Percentiles rank a stretch among this genome's conserved stretches.
Evolutionary conservation across 64 coral and sea anemone species (phyloP).

Genomic region (Anthopleura sola): DNA sequence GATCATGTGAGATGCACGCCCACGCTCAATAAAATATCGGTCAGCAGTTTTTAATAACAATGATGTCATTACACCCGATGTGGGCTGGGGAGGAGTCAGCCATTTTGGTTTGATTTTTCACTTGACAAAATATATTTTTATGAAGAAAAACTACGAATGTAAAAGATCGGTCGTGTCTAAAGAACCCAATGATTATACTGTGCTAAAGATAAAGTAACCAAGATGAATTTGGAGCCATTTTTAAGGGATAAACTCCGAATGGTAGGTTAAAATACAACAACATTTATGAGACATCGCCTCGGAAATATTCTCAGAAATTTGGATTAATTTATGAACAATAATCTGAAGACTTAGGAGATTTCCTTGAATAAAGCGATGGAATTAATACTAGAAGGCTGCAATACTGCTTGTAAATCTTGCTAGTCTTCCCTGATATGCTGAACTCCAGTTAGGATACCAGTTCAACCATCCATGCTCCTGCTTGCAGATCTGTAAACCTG

Average conservation of each 20-base stretch:
- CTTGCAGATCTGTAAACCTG: too few relatives aligned
- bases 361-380: neutral
- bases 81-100: neutral
- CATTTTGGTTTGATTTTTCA: constrained; percentile 16
- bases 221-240: constrained; percentile 49
- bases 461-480: too few relatives aligned
- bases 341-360: neutral
- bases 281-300: neutral
- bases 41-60: neutral
- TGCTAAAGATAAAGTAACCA: neutral
- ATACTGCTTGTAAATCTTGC: too few relatives aligned
- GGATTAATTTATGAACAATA: neutral
- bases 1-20: neutral
- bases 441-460: too few relatives aligned
- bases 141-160: neutral
- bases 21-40: neutral
- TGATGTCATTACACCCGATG: neutral
- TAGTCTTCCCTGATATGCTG: too few relatives aligned
- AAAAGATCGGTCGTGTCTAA: neutral
- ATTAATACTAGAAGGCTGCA: too few relatives aligned
- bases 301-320: neutral
- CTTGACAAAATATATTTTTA: neutral
- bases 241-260: constrained; percentile 55
- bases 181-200: neutral
- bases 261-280: constrained; percentile 13